Conservation (phyloP, 2,888 invertebrate species). For the Trachelus iudaicus region DNA sequence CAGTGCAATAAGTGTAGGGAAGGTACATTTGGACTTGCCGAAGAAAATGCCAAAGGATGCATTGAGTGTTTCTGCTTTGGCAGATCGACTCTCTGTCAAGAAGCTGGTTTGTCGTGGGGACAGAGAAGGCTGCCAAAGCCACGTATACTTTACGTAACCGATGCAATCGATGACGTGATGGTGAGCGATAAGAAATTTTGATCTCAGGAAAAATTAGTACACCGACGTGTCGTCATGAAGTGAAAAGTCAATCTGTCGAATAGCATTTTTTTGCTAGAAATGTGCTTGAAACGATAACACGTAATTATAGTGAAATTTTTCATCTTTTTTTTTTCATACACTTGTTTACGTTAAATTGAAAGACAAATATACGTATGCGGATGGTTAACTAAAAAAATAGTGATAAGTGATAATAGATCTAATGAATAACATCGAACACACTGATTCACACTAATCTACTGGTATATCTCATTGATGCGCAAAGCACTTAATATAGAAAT, state of each 20-base stretch:
- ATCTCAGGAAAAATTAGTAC: not conserved
- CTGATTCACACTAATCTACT: not conserved
- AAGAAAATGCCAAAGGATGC: slow-evolving; percentile 86
- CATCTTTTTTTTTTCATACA: not conserved
- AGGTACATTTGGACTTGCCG: slow-evolving; percentile 87
- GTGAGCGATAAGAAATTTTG: slow-evolving; percentile 31
- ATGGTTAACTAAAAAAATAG: not conserved
- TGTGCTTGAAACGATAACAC: not conserved
- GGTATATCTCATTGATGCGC: not conserved
- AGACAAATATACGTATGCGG: not conserved
- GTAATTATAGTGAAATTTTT: not conserved
- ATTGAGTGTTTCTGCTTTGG: slow-evolving; percentile 97
- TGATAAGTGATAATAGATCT: not conserved
- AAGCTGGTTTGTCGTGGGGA: slow-evolving; percentile 86
- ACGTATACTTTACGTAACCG: slow-evolving; percentile 58
- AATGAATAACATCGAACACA: not conserved
- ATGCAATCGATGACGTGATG: slow-evolving; percentile 53
- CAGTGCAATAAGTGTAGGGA: slow-evolving; percentile 86
- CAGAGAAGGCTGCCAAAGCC: slow-evolving; percentile 75
- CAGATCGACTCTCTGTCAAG: slow-evolving; percentile 81
- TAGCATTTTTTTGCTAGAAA: not conserved
- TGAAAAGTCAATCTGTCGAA: not conserved
- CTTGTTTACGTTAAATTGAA: not conserved
- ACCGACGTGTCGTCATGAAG: not conserved
- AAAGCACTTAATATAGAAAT: not conserved